Conservation (phyloP, 2,113 vertebrate species). For the Gorsachius goisagi region DNA sequence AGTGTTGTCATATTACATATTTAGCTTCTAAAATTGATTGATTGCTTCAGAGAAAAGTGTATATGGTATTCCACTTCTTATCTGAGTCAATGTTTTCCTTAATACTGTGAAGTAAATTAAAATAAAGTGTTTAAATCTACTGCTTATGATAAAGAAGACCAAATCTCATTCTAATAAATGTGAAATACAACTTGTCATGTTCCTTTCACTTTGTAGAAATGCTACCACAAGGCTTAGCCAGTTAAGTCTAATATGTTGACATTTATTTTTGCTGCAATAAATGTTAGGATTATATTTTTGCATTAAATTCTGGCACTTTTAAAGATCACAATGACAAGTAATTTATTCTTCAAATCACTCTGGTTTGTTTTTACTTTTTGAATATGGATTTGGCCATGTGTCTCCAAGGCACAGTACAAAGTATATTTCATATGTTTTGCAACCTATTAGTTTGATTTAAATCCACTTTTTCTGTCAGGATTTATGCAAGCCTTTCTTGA, state of each 20-base stretch:
- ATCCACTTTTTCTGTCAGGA: conserved; percentile 79
- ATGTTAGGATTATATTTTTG: conserved; percentile 86
- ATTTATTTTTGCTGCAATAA: conserved; percentile 85
- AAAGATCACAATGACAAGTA: conserved; percentile 84
- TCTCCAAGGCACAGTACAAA: conserved; percentile 79
- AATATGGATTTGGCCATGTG: conserved; percentile 78
- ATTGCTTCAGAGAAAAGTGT: conserved; percentile 63
- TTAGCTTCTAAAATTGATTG: conserved; percentile 69
- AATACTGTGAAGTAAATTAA: conserved; percentile 76
- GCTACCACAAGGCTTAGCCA: conserved; percentile 77
- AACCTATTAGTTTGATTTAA: conserved; percentile 83
- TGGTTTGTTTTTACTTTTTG: conserved; percentile 79
- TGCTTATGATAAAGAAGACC: conserved; percentile 79
- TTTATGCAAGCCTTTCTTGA: conserved; percentile 76
- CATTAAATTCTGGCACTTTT: conserved; percentile 85
- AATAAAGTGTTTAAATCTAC: conserved; percentile 80
- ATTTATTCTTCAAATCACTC: conserved; percentile 82
- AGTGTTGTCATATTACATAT: conserved; percentile 65
- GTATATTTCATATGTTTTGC: conserved; percentile 77
- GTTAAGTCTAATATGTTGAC: conserved; percentile 84
- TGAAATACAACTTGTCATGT: conserved; percentile 81
- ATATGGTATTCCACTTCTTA: conserved; percentile 59
- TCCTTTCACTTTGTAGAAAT: conserved; percentile 76
- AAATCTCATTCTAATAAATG: conserved; percentile 78
- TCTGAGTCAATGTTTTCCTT: conserved; percentile 72